A percentile compares a stretch with the other conserved stretches of the same genome.
These are phyloP conservation scores for Tribolium madens DNA, from an alignment of 1,140 invertebrate species.

Conservation along the genomic window DNA sequence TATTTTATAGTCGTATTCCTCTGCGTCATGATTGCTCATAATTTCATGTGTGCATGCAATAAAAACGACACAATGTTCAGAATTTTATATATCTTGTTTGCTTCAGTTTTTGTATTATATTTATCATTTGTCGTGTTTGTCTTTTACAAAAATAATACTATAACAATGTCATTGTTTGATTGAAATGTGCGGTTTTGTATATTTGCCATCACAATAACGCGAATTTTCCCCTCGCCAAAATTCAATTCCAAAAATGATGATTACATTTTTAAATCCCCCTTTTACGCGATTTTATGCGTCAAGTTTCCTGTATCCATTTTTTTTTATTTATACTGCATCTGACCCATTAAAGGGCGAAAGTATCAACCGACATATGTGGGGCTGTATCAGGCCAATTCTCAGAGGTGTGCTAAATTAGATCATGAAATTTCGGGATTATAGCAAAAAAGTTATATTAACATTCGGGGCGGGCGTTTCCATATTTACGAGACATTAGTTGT, in stretches of 20 bases:
- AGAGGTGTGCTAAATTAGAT: slow-evolving; percentile 43
- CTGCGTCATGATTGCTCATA: slow-evolving; percentile 49
- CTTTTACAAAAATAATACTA: slow-evolving; percentile 42
- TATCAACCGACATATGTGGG: slow-evolving; percentile 41
- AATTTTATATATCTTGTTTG: slow-evolving; percentile 50
- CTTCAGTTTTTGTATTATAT: slow-evolving; percentile 48
- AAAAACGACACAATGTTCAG: slow-evolving; percentile 50
- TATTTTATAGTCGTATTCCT: slow-evolving; percentile 50
- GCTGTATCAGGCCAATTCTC: slow-evolving; percentile 42
- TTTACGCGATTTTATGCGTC: slow-evolving; percentile 38
- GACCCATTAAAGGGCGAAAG: slow-evolving; percentile 45
- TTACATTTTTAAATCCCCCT: slow-evolving; percentile 37
- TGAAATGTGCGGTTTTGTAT: neutral
- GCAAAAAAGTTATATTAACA: slow-evolving; percentile 45
- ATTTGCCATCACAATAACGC: neutral
- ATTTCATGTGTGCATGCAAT: slow-evolving; percentile 52
- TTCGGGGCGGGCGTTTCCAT: slow-evolving; percentile 43
- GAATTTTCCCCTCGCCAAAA: slow-evolving; percentile 4
- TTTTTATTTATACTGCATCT: slow-evolving; percentile 43
- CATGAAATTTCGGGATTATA: slow-evolving; percentile 45
- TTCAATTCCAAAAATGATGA: slow-evolving; percentile 35
- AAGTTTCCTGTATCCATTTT: slow-evolving; percentile 33
- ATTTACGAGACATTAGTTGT: slow-evolving; percentile 46
- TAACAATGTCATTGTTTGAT: slow-evolving; percentile 43
- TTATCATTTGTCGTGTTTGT: slow-evolving; percentile 43